phyloP scores from a whole-genome alignment of 2,113 vertebrate genomes.

The Nycticebus coucang region DNA sequence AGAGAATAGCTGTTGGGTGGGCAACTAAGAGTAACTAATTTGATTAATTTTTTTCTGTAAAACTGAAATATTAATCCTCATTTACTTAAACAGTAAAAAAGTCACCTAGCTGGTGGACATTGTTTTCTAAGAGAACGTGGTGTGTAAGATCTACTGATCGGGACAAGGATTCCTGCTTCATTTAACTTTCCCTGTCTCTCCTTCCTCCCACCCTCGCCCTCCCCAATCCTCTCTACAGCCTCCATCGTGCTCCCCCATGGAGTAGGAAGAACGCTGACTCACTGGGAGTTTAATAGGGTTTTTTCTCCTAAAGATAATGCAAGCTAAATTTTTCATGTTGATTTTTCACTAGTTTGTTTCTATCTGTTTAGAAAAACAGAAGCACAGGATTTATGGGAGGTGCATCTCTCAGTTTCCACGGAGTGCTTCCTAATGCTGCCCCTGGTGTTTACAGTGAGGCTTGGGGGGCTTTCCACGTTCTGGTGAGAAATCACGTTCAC shows the following conservation, averaged over 20 bases:
- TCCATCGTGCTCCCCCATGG: fast-evolving
- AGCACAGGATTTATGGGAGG: background rate
- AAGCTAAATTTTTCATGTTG: background rate
- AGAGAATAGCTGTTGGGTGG: background rate
- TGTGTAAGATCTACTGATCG: background rate
- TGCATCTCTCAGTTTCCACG: background rate
- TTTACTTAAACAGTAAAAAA: background rate
- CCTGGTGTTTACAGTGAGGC: background rate
- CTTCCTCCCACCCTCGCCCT: background rate
- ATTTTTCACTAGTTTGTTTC: background rate
- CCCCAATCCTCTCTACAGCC: fast-evolving
- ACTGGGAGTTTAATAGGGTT: background rate
- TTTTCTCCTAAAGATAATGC: background rate
- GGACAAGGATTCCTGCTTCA: background rate
- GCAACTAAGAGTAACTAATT: background rate
- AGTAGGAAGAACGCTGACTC: background rate
- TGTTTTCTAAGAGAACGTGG: background rate
- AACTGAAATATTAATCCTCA: background rate
- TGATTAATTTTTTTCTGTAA: background rate
- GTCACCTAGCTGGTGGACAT: background rate
- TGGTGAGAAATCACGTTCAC: background rate
- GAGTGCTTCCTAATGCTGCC: background rate
- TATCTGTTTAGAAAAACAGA: background rate
- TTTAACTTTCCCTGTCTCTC: background rate
- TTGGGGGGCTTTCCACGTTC: background rate